These are phyloP conservation scores for Archips crataeganus DNA, from an alignment of 2,888 invertebrate genomes.

Conservation along the genomic window DNA sequence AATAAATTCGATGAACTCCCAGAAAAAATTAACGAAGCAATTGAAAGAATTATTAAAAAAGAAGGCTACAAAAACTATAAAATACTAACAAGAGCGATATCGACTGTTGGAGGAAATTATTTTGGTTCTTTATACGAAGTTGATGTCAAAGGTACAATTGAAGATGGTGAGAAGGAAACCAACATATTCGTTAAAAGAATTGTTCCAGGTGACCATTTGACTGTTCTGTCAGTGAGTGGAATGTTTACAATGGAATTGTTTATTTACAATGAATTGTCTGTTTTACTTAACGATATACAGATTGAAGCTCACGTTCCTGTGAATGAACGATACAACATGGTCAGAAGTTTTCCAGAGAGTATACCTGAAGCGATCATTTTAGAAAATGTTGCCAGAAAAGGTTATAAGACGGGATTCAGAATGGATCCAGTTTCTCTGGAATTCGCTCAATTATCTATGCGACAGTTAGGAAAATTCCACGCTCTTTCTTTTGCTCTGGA, in stretches of 20 bases:
- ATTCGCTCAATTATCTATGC: slow-evolving; percentile 51
- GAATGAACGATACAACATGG: slow-evolving; percentile 46
- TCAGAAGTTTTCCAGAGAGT: slow-evolving; percentile 48
- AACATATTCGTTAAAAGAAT: slow-evolving; percentile 62
- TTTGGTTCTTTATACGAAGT: slow-evolving; percentile 58
- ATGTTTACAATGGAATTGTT: slow-evolving; percentile 54
- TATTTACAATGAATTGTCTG: slow-evolving; percentile 55
- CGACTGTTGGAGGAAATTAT: slow-evolving; percentile 62
- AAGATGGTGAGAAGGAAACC: slow-evolving; percentile 54
- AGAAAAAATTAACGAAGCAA: slow-evolving; percentile 48
- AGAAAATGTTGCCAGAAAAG: slow-evolving; percentile 53
- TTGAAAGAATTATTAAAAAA: slow-evolving; percentile 50
- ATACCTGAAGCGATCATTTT: slow-evolving; percentile 51
- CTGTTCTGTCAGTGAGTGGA: slow-evolving; percentile 48
- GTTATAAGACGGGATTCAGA: slow-evolving; percentile 50
- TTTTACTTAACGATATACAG: slow-evolving; percentile 51
- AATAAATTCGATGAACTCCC: slow-evolving; percentile 23
- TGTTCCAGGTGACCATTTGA: slow-evolving; percentile 46
- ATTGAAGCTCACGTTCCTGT: slow-evolving; percentile 46
- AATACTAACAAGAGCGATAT: slow-evolving; percentile 47
- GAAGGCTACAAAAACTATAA: slow-evolving; percentile 51
- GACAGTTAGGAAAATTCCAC: slow-evolving; percentile 55
- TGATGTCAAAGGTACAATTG: slow-evolving; percentile 58
- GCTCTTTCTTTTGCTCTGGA: slow-evolving; percentile 52
- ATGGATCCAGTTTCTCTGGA: slow-evolving; percentile 50